A percentile compares a stretch with the other conserved stretches of the same genome.
These are phyloP conservation scores for Lepus oiostolus DNA, from an alignment of 2,797 vertebrate species.

Conservation along the genomic window DNA sequence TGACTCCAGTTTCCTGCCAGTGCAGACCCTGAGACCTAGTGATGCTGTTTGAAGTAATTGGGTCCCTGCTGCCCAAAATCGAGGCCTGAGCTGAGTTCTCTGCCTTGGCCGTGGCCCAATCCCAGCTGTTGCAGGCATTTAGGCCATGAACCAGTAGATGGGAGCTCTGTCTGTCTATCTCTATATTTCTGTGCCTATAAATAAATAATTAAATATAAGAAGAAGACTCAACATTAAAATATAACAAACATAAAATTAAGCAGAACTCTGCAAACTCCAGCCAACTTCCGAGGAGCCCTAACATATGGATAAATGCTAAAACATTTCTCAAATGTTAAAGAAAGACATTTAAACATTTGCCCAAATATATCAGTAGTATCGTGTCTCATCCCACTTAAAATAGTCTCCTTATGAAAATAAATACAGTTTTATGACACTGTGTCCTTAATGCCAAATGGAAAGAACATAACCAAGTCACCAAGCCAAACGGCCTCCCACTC, in stretches of 20 bases:
- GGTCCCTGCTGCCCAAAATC: no score
- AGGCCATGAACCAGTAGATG: no score
- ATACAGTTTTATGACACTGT: background rate
- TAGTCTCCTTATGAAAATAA: slow-evolving; percentile 25
- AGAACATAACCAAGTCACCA: background rate
- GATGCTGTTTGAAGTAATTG: no score
- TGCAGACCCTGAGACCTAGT: no score
- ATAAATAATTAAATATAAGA: no score
- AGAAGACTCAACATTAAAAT: background rate
- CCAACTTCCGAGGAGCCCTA: background rate
- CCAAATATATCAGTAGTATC: background rate
- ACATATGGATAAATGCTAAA: background rate
- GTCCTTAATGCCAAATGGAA: slow-evolving; percentile 1
- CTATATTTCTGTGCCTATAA: no score
- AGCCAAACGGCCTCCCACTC: background rate
- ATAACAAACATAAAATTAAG: background rate
- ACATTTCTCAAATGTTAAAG: background rate
- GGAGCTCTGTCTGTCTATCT: no score
- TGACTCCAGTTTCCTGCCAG: no score
- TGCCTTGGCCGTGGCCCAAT: no score
- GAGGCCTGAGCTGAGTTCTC: no score
- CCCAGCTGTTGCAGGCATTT: no score
- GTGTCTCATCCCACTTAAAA: slow-evolving; percentile 31
- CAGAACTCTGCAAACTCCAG: slow-evolving; percentile 2
- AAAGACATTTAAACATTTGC: background rate